phyloP scores from a whole-genome alignment of 2,113 vertebrate species.

The Gymnocephalus cernua region DNA sequence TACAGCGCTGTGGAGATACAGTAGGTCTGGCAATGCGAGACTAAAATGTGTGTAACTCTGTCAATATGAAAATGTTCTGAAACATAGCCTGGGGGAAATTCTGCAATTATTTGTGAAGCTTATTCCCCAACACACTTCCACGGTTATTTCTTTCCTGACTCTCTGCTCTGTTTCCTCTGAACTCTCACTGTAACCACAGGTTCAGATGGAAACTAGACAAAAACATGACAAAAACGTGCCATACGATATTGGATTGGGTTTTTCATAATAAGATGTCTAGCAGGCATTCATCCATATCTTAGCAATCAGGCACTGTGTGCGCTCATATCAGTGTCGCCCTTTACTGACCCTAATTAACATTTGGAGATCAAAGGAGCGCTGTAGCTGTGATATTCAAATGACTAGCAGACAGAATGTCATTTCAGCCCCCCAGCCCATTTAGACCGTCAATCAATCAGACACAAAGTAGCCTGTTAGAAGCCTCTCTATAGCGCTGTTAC shows the following conservation, averaged over 20 bases:
- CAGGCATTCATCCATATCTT: conserved; percentile 46
- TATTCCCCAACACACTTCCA: neutral
- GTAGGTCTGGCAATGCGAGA: too few relatives aligned
- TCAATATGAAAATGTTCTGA: neutral
- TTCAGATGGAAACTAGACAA: conserved; percentile 18
- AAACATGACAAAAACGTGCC: conserved; percentile 9
- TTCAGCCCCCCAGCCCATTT: conserved; percentile 43
- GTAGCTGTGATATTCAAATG: conserved; percentile 81
- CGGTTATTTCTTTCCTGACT: neutral
- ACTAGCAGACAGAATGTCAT: conserved; percentile 57
- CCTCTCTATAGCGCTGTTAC: neutral
- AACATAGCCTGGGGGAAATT: neutral
- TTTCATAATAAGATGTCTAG: conserved; percentile 38
- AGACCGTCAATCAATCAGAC: conserved; percentile 20
- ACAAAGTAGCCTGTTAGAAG: conserved; percentile 2
- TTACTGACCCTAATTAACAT: conserved; percentile 75
- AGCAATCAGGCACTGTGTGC: conserved; percentile 22
- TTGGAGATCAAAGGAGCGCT: conserved; percentile 75
- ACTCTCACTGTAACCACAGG: conserved; percentile 7
- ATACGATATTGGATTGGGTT: conserved; percentile 57
- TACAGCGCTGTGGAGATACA: too few relatives aligned
- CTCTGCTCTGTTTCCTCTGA: neutral
- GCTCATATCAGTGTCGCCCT: conserved; percentile 28
- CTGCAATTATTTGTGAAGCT: neutral
- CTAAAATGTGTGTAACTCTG: neutral